These are phyloP conservation scores for Synodontis membranacea DNA, from an alignment of 2,113 vertebrate genomes.

Conservation along the genomic window DNA sequence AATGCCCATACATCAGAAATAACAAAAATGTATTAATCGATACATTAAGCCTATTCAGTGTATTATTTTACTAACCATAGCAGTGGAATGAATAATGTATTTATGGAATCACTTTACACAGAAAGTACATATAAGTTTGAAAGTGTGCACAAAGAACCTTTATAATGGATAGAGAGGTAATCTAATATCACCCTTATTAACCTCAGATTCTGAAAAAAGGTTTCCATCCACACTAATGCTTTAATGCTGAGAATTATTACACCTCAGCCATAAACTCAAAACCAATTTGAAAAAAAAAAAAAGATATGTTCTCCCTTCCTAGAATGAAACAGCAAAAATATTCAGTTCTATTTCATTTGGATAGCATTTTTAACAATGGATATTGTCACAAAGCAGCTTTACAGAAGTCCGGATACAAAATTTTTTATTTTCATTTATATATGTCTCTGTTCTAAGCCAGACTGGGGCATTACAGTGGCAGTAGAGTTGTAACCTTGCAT, in stretches of 20 bases:
- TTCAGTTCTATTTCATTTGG: neutral
- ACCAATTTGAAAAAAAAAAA: neutral
- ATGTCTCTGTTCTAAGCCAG: neutral
- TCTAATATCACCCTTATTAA: conserved; percentile 54
- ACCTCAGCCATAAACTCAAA: conserved; percentile 14
- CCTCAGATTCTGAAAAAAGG: conserved; percentile 31
- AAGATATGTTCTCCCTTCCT: neutral
- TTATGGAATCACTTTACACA: conserved; percentile 32
- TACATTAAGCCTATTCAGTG: conserved; percentile 19
- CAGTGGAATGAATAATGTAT: conserved; percentile 27
- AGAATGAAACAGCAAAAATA: neutral
- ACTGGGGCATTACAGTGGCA: neutral
- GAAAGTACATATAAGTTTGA: conserved; percentile 26
- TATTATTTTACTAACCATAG: conserved; percentile 14
- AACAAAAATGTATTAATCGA: no score
- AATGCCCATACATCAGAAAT: neutral
- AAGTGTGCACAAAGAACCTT: conserved; percentile 19
- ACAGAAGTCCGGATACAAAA: neutral
- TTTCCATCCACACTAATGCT: conserved; percentile 44
- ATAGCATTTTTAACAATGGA: neutral
- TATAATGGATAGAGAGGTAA: conserved; percentile 43
- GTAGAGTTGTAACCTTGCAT: neutral
- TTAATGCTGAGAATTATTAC: conserved; percentile 35
- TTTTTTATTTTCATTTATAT: neutral
- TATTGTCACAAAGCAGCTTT: neutral